These are phyloP conservation scores for Butastur rufipennis DNA, from an alignment of 2,113 vertebrate species.

Conservation along the genomic window DNA sequence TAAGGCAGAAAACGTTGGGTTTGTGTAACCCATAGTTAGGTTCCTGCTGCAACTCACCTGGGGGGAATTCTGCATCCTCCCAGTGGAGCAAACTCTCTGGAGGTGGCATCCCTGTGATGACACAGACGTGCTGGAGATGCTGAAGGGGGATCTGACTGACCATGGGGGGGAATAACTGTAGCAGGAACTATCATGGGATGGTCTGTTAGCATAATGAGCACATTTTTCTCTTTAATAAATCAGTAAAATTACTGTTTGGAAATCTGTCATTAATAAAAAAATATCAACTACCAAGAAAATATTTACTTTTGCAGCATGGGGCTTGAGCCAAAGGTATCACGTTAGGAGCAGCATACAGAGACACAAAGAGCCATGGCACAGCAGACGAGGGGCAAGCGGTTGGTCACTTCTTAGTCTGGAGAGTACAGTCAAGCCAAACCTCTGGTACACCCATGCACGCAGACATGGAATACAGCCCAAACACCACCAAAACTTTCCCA, in stretches of 20 bases:
- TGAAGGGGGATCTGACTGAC: background rate
- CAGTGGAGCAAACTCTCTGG: background rate
- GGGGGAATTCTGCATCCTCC: background rate
- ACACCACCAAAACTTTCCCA: background rate
- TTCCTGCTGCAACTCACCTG: background rate
- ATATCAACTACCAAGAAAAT: background rate
- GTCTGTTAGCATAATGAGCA: background rate
- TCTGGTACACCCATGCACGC: too few species aligned
- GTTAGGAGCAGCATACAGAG: background rate
- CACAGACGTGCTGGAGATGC: background rate
- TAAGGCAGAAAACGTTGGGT: background rate
- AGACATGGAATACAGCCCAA: background rate
- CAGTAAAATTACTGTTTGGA: background rate
- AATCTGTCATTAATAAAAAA: background rate
- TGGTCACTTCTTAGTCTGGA: background rate
- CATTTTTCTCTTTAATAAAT: background rate
- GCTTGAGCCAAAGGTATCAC: background rate
- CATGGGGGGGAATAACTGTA: background rate
- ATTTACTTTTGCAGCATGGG: background rate
- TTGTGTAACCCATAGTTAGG: background rate
- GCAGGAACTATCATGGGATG: background rate
- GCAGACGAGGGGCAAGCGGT: background rate
- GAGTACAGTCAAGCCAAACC: background rate
- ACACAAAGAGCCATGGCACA: background rate
- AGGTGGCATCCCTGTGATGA: background rate